phyloP scores from a whole-genome alignment of 2,888 invertebrate genomes.

The Bedellia somnulentella region DNA sequence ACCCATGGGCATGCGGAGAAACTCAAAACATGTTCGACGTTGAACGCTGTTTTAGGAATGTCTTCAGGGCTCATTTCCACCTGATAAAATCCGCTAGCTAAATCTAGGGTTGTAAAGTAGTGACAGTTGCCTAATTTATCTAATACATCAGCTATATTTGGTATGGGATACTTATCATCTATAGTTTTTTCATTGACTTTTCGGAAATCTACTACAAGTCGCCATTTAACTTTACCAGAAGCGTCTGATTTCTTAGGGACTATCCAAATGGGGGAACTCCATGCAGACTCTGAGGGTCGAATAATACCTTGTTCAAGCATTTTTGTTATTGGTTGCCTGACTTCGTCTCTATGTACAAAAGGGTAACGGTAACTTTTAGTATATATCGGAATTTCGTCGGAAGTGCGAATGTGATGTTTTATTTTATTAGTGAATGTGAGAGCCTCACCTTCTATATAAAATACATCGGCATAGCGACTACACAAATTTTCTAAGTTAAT shows the following conservation, averaged over 20 bases:
- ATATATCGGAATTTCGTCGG: neutral
- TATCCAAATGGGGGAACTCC: constrained; percentile 12
- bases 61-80: too few relatives aligned
- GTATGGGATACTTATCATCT: constrained; percentile 15
- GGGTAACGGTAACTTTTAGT: constrained; percentile 1
- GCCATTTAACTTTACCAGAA: constrained; percentile 12
- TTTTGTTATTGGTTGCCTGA: neutral
- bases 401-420: neutral
- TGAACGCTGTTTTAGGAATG: constrained; percentile 22
- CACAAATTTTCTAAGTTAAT: constrained; percentile 11
- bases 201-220: constrained; percentile 12
- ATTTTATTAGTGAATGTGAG: neutral
- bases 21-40: constrained; percentile 19
- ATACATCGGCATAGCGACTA: constrained; percentile 11
- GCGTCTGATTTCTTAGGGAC: constrained; percentile 13
- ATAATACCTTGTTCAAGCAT: constrained; percentile 11
- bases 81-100: constrained; percentile 27
- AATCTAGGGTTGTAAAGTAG: constrained; percentile 13
- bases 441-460: too few relatives aligned
- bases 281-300: constrained; percentile 11
- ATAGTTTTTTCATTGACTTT: constrained; percentile 13
- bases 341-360: neutral
- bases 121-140: constrained; percentile 8
- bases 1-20: too few relatives aligned
- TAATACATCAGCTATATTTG: constrained; percentile 14